Evolutionary conservation across 2,888 invertebrate genomes (phyloP).

Genomic region (Prenolepis imparis): DNA sequence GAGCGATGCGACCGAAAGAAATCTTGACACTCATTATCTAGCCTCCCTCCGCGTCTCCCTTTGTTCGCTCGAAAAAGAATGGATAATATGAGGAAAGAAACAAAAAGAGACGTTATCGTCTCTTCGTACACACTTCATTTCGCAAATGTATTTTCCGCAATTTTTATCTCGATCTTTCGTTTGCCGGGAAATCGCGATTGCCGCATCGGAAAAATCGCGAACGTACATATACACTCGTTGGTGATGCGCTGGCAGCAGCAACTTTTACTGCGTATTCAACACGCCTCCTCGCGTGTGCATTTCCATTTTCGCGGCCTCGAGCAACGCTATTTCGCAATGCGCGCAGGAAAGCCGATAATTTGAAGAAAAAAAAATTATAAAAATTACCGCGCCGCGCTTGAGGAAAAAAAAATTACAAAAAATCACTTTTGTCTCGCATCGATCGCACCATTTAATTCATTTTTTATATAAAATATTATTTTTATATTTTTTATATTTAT

Average conservation of each 20-base stretch:
- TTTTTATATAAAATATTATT: background rate
- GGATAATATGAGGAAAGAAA: constrained; percentile 46
- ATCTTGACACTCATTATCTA: constrained; percentile 61
- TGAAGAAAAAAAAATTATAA: constrained; percentile 7
- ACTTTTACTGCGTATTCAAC: background rate
- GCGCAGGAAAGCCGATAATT: constrained; percentile 27
- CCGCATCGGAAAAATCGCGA: background rate
- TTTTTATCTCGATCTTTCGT: background rate
- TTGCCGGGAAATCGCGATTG: background rate
- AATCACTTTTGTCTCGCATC: background rate
- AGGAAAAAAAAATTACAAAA: constrained; percentile 5
- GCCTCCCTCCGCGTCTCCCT: constrained; percentile 12
- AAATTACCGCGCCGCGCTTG: constrained; percentile 1
- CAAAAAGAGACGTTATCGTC: background rate
- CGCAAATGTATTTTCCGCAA: background rate
- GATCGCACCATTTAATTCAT: background rate
- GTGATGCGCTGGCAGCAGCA: constrained; percentile 22
- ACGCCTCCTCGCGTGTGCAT: constrained; percentile 32
- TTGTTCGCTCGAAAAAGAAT: constrained; percentile 33
- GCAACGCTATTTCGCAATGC: constrained; percentile 25
- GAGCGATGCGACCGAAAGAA: constrained; percentile 75
- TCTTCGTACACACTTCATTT: background rate
- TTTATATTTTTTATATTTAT: background rate
- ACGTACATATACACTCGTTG: background rate
- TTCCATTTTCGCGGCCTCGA: constrained; percentile 40